A percentile compares a stretch with the other conserved stretches of the same genome.
These are phyloP conservation scores for Patella pellucida DNA, from an alignment of 2,888 invertebrate genomes.

Conservation along the genomic window DNA sequence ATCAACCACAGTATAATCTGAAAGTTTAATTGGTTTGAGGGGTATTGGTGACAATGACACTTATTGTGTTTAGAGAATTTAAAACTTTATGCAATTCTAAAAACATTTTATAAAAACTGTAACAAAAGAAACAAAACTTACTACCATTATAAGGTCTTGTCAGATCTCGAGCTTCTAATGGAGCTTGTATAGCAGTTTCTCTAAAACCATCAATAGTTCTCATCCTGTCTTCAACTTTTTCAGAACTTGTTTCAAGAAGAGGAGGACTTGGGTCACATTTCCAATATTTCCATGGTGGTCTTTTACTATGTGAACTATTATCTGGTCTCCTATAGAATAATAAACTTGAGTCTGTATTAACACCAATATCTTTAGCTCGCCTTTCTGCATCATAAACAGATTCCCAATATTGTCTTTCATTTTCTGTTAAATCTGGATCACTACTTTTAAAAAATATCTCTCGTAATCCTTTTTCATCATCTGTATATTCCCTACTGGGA, in stretches of 20 bases:
- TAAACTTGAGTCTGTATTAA: constrained; percentile 51
- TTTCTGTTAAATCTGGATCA: not conserved
- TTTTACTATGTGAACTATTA: not conserved
- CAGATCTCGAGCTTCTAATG: constrained; percentile 55
- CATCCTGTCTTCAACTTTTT: constrained; percentile 27
- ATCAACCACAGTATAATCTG: no score
- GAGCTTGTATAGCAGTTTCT: constrained; percentile 59
- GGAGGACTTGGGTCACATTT: constrained; percentile 53
- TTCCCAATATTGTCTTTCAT: not conserved
- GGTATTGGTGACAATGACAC: not conserved
- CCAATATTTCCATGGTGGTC: constrained; percentile 65
- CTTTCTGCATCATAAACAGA: not conserved
- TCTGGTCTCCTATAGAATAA: constrained; percentile 34
- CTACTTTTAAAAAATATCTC: not conserved
- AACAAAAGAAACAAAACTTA: constrained; percentile 30
- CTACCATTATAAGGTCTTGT: constrained; percentile 43
- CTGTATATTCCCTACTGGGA: constrained; percentile 7
- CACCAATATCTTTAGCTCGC: constrained; percentile 31
- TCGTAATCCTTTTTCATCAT: not conserved
- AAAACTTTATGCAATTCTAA: not conserved
- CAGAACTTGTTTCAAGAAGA: constrained; percentile 43
- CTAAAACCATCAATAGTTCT: constrained; percentile 39
- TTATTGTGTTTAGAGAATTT: not conserved
- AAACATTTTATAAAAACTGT: not conserved
- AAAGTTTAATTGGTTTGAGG: no score